Evolutionary conservation across 2,888 invertebrate species (phyloP).

Genomic region (Dryocosmus kuriphilus): DNA sequence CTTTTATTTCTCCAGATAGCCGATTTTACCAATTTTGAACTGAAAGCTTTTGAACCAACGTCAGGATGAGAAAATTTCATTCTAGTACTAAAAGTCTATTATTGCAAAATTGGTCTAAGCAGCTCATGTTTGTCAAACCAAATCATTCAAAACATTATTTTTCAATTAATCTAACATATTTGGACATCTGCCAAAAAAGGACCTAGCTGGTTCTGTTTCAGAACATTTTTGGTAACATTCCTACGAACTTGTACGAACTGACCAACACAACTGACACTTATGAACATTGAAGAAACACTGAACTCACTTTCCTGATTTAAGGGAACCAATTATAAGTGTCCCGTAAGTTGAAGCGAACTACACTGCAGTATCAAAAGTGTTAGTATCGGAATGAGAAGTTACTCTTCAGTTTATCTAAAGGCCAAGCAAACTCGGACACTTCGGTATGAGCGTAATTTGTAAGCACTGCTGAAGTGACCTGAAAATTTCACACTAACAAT

Average conservation of each 20-base stretch:
- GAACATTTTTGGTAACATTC: slow-evolving; percentile 17
- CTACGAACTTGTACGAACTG: slow-evolving; percentile 6
- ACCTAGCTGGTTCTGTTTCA: not conserved
- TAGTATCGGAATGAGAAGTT: slow-evolving; percentile 52
- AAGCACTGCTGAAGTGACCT: slow-evolving; percentile 40
- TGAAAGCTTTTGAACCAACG: not conserved
- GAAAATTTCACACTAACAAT: slow-evolving; percentile 42
- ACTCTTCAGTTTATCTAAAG: slow-evolving; percentile 33
- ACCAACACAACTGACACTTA: slow-evolving; percentile 30
- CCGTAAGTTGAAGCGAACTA: slow-evolving; percentile 66
- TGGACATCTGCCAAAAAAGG: too few species aligned
- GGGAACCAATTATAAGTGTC: slow-evolving; percentile 73
- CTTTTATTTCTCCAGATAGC: not conserved
- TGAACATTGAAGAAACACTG: not conserved
- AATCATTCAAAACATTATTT: too few species aligned
- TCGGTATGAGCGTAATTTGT: slow-evolving; percentile 56
- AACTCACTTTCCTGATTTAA: slow-evolving; percentile 24
- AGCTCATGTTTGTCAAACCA: too few species aligned
- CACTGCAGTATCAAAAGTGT: slow-evolving; percentile 55
- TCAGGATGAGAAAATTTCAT: not conserved
- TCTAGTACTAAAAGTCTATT: too few species aligned
- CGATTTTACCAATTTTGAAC: not conserved
- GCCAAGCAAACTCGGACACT: slow-evolving; percentile 55
- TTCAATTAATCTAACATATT: not conserved
- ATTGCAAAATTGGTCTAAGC: too few species aligned